Conservation (phyloP, 2,888 invertebrate species). For the Dicycla oo region DNA sequence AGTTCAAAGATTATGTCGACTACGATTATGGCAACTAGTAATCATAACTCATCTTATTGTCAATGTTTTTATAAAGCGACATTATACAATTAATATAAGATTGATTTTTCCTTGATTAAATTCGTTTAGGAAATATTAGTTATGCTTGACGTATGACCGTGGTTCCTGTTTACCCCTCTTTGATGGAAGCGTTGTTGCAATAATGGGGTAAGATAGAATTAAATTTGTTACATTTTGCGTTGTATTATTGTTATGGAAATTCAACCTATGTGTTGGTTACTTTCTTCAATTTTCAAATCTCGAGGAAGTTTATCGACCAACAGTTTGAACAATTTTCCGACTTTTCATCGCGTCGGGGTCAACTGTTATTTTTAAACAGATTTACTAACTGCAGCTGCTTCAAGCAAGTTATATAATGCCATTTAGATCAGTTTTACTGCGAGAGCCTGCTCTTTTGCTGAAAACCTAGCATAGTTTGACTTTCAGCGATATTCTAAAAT, state of each 20-base stretch:
- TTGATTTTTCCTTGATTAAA: conserved; percentile 47
- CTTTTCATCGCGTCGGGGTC: no score
- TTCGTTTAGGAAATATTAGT: conserved; percentile 43
- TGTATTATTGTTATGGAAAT: background rate
- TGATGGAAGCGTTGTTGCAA: background rate
- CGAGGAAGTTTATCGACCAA: no score
- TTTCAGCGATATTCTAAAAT: no score
- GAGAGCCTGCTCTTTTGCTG: background rate
- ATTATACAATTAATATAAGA: conserved; percentile 7
- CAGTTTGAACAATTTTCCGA: no score
- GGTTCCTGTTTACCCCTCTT: conserved; percentile 32
- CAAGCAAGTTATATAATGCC: no score
- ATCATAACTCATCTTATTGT: conserved; percentile 24
- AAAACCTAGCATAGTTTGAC: no score
- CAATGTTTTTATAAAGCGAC: conserved; percentile 29
- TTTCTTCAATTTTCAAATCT: background rate
- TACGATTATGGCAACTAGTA: conserved; percentile 34
- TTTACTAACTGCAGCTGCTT: no score
- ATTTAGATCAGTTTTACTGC: background rate
- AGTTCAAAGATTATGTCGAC: conserved; percentile 38
- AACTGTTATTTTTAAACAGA: no score
- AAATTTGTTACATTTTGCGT: background rate
- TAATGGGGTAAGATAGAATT: background rate
- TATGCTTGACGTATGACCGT: conserved; percentile 39
- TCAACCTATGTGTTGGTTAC: background rate